phyloP scores from a whole-genome alignment of 1,140 invertebrate species.

The Brachionus koreanus region DNA sequence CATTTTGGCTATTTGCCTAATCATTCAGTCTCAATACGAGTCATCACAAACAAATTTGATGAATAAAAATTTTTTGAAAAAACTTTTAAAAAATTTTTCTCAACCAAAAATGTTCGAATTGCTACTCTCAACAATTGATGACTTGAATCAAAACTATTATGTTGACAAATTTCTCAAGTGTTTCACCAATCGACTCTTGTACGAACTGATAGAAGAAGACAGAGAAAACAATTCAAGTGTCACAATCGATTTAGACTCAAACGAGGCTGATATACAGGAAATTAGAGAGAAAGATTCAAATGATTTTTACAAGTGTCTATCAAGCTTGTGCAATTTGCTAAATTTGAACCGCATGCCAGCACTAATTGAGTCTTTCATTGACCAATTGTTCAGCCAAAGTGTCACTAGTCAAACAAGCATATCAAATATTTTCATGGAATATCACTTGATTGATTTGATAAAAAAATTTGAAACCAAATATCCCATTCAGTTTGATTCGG shows the following conservation, averaged over 20 bases:
- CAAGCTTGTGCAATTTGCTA: neutral
- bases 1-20: conserved; percentile 15
- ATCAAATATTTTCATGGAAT: conserved; percentile 3
- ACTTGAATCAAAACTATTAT: neutral
- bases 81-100: conserved; percentile 22
- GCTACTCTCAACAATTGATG: neutral
- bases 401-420: neutral
- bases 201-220: neutral
- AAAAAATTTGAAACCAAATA: neutral
- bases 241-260: conserved; percentile 2
- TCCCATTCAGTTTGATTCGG: conserved; percentile 5
- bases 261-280: conserved; percentile 1
- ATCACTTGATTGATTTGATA: conserved; percentile 7
- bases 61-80: conserved; percentile 33
- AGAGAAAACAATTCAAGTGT: neutral
- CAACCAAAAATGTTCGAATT: neutral
- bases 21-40: neutral
- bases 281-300: neutral
- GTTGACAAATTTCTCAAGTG: conserved; percentile 30
- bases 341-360: conserved; percentile 10
- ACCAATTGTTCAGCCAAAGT: neutral
- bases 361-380: neutral
- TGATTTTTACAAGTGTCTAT: neutral
- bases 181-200: neutral
- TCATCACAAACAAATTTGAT: neutral